Conservation (phyloP, 2,888 invertebrate genomes). For the Agrilus cyanescens region DNA sequence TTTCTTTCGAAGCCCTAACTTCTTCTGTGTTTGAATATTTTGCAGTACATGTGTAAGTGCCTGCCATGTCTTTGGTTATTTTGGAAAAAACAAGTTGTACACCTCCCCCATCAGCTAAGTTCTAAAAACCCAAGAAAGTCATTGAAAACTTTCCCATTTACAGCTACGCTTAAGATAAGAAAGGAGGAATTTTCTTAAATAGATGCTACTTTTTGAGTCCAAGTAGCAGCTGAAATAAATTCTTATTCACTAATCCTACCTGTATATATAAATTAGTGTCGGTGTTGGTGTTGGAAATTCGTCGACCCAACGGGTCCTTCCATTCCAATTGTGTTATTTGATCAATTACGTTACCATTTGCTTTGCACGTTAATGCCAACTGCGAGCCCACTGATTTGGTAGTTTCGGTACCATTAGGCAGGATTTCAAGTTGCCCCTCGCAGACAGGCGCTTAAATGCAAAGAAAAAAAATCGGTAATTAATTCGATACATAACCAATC, state of each 20-base stretch:
- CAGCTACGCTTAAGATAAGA: background rate
- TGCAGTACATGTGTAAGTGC: slow-evolving; percentile 72
- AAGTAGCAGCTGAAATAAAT: slow-evolving; percentile 1
- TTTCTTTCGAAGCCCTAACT: slow-evolving; percentile 52
- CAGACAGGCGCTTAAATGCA: too few relatives aligned
- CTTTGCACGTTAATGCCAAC: slow-evolving; percentile 66
- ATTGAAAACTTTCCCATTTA: background rate
- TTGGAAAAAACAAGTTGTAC: slow-evolving; percentile 64
- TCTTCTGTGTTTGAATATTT: slow-evolving; percentile 60
- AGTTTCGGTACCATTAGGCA: slow-evolving; percentile 55
- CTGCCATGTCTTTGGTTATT: slow-evolving; percentile 63
- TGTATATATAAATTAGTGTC: slow-evolving; percentile 27
- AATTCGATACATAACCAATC: too few relatives aligned
- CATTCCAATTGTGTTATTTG: slow-evolving; percentile 66
- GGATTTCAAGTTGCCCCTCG: slow-evolving; percentile 44
- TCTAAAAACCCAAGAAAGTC: slow-evolving; percentile 13
- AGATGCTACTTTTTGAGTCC: background rate
- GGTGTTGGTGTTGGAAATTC: slow-evolving; percentile 42
- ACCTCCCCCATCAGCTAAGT: slow-evolving; percentile 46
- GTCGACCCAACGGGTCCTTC: slow-evolving; percentile 60
- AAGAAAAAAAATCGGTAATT: too few relatives aligned
- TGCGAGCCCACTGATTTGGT: slow-evolving; percentile 64
- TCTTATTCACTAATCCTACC: slow-evolving; percentile 18
- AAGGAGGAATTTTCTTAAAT: background rate
- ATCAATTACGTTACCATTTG: slow-evolving; percentile 52